Evolutionary conservation across 2,113 vertebrate species (phyloP).

Genomic region (Callithrix jacchus): DNA sequence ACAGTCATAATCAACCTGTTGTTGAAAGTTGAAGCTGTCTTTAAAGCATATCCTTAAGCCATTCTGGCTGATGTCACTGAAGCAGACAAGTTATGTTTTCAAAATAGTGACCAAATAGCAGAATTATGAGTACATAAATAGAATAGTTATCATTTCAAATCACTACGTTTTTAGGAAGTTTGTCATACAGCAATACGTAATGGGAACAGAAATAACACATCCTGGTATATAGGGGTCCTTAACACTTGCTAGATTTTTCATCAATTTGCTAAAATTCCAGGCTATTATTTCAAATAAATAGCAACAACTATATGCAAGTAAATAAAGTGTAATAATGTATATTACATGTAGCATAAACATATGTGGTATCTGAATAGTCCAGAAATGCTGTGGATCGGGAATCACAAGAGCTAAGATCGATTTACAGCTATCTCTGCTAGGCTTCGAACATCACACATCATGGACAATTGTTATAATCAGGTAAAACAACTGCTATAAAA

Average conservation of each 20-base stretch:
- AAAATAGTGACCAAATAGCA: neutral
- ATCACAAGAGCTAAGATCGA: neutral
- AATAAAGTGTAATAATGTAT: neutral
- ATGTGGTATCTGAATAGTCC: neutral
- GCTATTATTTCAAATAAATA: neutral
- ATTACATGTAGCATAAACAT: neutral
- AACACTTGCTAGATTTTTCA: neutral
- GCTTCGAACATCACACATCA: neutral
- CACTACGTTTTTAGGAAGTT: neutral
- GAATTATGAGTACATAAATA: neutral
- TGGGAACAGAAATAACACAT: neutral
- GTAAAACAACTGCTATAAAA: neutral
- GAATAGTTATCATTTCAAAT: neutral
- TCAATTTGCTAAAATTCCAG: neutral
- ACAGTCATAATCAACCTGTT: neutral
- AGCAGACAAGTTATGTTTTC: neutral
- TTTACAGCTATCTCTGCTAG: neutral
- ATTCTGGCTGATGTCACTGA: neutral
- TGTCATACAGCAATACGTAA: neutral
- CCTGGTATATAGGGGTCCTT: neutral
- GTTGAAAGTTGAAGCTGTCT: neutral
- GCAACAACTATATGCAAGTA: neutral
- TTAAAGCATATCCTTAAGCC: neutral
- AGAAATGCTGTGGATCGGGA: neutral
- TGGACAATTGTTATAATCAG: neutral